Evolutionary conservation across 2,888 invertebrate species (phyloP).

Genomic region (Halictus quadricinctus): DNA sequence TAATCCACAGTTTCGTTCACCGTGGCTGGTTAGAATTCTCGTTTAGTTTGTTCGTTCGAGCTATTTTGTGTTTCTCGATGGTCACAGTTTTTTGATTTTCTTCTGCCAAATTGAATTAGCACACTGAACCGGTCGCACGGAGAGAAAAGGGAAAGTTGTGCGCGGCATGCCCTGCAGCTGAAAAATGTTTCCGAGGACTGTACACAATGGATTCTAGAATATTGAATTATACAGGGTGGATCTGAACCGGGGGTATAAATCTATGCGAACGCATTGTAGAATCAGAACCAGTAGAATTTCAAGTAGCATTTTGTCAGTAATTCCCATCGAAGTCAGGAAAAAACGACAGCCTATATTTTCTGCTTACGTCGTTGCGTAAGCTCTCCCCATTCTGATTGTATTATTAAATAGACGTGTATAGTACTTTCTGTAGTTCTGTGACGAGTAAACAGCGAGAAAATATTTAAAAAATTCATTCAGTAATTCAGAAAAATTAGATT

Average conservation of each 20-base stretch:
- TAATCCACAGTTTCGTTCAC: too few relatives aligned
- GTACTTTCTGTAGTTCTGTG: too few relatives aligned
- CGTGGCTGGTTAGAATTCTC: background rate
- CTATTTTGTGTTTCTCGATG: background rate
- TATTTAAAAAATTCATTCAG: background rate
- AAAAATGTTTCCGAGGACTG: conserved; percentile 2
- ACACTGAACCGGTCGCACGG: background rate
- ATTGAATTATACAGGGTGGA: background rate
- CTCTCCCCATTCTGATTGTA: too few relatives aligned
- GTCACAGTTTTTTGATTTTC: background rate
- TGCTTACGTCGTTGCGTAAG: background rate
- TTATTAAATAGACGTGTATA: too few relatives aligned
- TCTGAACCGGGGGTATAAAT: background rate
- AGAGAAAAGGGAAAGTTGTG: conserved; percentile 9
- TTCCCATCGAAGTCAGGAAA: background rate
- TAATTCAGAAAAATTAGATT: background rate
- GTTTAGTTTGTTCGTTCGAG: background rate
- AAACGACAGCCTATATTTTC: background rate
- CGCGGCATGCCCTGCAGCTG: background rate
- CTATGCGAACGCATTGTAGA: background rate
- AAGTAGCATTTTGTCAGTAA: too few relatives aligned
- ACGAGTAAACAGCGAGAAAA: background rate
- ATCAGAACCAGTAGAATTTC: background rate
- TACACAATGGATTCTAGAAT: conserved; percentile 4
- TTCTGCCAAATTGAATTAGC: background rate